Percentiles rank a stretch among this genome's conserved stretches.
Evolutionary conservation across 2,888 invertebrate species (phyloP).

Genomic region (Pristionchus mayeri): DNA sequence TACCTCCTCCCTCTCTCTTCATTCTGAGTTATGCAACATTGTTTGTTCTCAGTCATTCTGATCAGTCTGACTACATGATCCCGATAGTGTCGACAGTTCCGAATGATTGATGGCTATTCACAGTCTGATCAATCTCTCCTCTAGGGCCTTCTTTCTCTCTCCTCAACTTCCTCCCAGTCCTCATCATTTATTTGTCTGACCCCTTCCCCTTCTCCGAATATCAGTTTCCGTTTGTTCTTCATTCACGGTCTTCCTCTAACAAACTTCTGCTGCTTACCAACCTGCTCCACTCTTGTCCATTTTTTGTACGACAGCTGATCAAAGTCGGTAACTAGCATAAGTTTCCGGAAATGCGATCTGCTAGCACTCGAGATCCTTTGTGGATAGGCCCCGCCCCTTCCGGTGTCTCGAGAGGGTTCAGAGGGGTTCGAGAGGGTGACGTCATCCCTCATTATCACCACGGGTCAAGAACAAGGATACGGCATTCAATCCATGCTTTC

Average conservation of each 20-base stretch:
- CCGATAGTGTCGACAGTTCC: neutral
- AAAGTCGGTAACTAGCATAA: neutral
- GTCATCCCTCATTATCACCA: neutral
- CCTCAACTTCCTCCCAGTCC: neutral
- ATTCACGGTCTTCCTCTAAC: neutral
- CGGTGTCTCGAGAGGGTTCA: neutral
- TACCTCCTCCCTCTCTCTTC: neutral
- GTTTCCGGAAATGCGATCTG: neutral
- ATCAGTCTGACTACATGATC: neutral
- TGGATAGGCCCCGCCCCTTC: conserved; percentile 4
- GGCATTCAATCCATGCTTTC: neutral
- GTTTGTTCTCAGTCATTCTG: neutral
- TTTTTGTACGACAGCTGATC: neutral
- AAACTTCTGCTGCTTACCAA: neutral
- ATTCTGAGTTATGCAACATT: no score
- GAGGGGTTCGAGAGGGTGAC: neutral
- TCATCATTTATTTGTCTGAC: conserved; percentile 25
- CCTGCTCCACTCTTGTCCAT: neutral
- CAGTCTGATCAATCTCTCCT: neutral
- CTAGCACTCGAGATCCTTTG: neutral
- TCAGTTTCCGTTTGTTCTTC: conserved; percentile 23
- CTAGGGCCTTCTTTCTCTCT: neutral
- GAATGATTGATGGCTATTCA: neutral
- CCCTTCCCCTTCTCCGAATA: neutral
- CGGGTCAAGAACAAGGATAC: conserved; percentile 2